Conservation (phyloP, 2,888 invertebrate species). For the Urechis unicinctus region DNA sequence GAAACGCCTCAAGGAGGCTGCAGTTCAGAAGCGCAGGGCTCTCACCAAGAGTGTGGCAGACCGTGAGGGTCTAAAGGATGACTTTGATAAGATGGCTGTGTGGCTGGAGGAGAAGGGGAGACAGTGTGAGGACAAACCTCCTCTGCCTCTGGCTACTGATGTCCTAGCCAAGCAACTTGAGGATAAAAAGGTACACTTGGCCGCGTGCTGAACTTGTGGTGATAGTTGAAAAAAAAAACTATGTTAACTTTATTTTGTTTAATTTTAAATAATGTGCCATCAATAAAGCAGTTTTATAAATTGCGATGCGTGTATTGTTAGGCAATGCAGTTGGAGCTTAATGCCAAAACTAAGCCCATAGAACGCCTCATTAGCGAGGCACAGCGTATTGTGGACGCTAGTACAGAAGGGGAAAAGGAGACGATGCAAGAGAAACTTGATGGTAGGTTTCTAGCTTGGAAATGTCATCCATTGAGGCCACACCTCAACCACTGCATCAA, state of each 20-base stretch:
- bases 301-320: neutral
- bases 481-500: no score
- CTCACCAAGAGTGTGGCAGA: conserved; percentile 64
- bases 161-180: conserved; percentile 78
- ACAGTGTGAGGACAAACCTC: neutral
- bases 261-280: neutral
- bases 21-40: conserved; percentile 56
- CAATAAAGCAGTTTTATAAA: neutral
- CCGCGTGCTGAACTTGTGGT: neutral
- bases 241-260: no score
- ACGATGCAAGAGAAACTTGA: conserved; percentile 4
- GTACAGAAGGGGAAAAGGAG: neutral
- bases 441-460: neutral
- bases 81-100: conserved; percentile 69
- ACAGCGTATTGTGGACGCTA: neutral
- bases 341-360: neutral
- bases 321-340: conserved; percentile 6
- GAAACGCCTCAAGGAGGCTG: conserved; percentile 61
- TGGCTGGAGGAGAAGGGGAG: conserved; percentile 67
- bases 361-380: neutral
- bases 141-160: conserved; percentile 58
- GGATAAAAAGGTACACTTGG: conserved; percentile 59
- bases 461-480: no score
- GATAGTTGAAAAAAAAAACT: no score
- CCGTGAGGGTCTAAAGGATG: conserved; percentile 68